Evolutionary conservation across 2,888 invertebrate genomes (phyloP).

Genomic region (Scrobipalpa costella): DNA sequence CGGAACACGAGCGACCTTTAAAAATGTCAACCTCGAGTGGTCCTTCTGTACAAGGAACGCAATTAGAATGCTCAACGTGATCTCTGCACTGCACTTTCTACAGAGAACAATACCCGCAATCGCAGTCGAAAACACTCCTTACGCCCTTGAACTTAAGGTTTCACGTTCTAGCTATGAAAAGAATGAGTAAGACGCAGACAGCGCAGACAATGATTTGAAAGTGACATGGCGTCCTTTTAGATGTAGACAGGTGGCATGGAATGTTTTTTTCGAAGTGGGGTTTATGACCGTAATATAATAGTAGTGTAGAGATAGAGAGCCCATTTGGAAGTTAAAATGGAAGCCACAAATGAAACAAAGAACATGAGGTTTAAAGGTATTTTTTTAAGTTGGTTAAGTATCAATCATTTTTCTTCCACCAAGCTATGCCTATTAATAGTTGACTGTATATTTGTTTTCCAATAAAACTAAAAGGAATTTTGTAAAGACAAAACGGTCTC

Average conservation of each 20-base stretch:
- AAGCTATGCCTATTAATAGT: no score
- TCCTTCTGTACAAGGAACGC: slow-evolving; percentile 47
- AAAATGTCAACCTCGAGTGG: slow-evolving; percentile 30
- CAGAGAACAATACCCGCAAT: slow-evolving; percentile 49
- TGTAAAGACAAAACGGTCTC: neutral
- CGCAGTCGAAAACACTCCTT: slow-evolving; percentile 42
- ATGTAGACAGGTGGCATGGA: neutral
- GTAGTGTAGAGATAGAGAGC: neutral
- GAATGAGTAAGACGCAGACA: slow-evolving; percentile 32
- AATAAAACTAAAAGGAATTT: no score
- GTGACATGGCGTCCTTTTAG: slow-evolving; percentile 23
- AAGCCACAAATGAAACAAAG: neutral
- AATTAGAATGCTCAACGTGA: slow-evolving; percentile 63
- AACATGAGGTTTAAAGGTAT: neutral
- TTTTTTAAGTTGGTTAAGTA: no score
- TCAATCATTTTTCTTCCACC: no score
- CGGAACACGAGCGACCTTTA: slow-evolving; percentile 34
- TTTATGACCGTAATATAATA: slow-evolving; percentile 6
- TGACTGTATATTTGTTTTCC: no score
- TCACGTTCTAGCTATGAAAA: slow-evolving; percentile 35
- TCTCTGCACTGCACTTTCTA: slow-evolving; percentile 64
- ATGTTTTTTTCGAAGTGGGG: neutral
- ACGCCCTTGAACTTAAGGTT: slow-evolving; percentile 37
- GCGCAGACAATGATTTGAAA: slow-evolving; percentile 34
- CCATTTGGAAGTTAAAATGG: neutral